A percentile compares a stretch with the other conserved stretches of the same genome.
These are phyloP conservation scores for Indri indri DNA, from an alignment of 2,113 vertebrate genomes.

Conservation along the genomic window DNA sequence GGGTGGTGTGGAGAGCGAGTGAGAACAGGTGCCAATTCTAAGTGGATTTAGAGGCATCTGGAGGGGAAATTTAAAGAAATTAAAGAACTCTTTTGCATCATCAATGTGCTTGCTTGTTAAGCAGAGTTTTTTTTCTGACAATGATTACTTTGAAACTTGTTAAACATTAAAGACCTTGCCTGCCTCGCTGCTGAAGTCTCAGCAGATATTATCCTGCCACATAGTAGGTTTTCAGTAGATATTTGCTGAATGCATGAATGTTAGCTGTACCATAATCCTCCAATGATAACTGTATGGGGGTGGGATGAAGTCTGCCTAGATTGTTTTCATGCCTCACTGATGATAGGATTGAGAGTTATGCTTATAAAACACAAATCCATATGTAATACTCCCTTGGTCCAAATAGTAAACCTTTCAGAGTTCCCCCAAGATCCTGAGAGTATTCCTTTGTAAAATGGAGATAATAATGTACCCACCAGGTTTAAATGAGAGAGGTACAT, in stretches of 20 bases:
- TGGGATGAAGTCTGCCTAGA: background rate
- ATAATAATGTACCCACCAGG: background rate
- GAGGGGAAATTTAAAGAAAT: background rate
- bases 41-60: background rate
- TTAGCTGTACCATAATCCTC: background rate
- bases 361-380: background rate
- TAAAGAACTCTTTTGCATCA: background rate
- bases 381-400: background rate
- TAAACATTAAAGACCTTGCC: background rate
- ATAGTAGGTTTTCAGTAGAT: background rate
- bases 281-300: background rate
- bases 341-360: background rate
- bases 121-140: background rate
- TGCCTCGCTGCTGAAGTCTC: background rate
- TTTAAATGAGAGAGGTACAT: background rate
- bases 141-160: background rate
- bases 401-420: background rate
- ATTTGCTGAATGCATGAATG: background rate
- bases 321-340: background rate
- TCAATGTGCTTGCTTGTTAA: background rate
- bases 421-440: background rate
- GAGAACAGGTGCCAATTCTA: background rate
- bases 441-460: background rate
- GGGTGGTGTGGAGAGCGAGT: background rate
- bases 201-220: background rate